phyloP scores from a whole-genome alignment of 2,113 vertebrate species.

The Scalopus aquaticus region DNA sequence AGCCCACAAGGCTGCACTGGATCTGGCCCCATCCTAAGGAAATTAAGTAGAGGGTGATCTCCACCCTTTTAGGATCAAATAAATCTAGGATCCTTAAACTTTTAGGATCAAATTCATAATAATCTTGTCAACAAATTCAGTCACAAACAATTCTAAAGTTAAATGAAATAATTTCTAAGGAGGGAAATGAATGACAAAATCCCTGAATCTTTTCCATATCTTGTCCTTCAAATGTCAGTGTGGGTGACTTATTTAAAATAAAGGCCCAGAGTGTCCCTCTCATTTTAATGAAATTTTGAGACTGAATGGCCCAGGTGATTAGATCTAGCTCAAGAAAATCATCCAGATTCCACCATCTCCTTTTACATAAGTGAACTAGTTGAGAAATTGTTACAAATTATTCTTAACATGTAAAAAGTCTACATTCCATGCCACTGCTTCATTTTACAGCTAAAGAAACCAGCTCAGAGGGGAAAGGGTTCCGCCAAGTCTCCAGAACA shows the following conservation, averaged over 20 bases:
- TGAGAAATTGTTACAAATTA: background rate
- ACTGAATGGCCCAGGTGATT: background rate
- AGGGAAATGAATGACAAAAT: conserved; percentile 24
- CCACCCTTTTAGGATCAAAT: conserved; percentile 27
- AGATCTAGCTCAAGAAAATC: conserved; percentile 16
- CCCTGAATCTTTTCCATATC: background rate
- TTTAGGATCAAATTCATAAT: conserved; percentile 32
- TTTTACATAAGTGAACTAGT: background rate
- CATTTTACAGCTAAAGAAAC: background rate
- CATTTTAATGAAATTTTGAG: conserved; percentile 41
- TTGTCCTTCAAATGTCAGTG: background rate
- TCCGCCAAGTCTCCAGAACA: background rate
- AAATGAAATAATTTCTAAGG: conserved; percentile 3
- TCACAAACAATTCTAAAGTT: conserved; percentile 5
- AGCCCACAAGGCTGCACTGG: background rate
- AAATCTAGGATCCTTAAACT: background rate
- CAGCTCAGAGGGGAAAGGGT: background rate
- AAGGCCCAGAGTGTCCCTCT: background rate
- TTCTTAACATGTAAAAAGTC: background rate
- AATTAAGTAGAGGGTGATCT: background rate
- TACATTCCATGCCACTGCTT: background rate
- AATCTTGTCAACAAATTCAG: conserved; percentile 21
- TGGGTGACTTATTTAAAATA: background rate
- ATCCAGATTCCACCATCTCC: background rate
- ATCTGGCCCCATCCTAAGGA: background rate